Base-by-base conservation (phyloP, 2,113 vertebrate genomes). In the Calcarius ornatus region DNA sequence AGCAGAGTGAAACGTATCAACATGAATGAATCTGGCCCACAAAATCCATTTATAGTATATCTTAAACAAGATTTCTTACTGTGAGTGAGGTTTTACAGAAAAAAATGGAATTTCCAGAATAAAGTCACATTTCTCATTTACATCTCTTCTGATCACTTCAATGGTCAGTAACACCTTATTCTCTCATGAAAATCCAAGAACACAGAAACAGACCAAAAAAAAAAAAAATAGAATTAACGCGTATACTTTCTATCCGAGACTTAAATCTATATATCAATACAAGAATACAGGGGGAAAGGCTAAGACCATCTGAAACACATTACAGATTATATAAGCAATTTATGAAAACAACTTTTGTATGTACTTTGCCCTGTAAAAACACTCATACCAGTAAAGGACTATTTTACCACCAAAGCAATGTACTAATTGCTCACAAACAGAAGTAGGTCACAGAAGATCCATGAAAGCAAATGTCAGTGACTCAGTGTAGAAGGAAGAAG, bases 371-470 rank as follows among this genome's bases (percentile, higher is more conserved):
- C 48, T 50, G 37, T 45, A 68, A 81, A 77, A 88, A 83, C 15
- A 84, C 4, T 21, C 24, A 12, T 21, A 87, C 6, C 4, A 22
- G 59, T 66, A 82, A 90, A 94, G 54, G 25, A 59, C 33, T 47
- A 56, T 23, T 94, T 90, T 79, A 63, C 37, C 69, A 82, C 47
- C 54, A 31, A 86, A 89, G 73, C 78, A 79, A 86, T 17, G 89
- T 70, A 78, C 82, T 95, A 82, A 85, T 89, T 95, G 54, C 53
- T 87, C 7, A 21, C 51, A 72, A 95, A 95, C 13, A 95, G 95
- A 95, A 98, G 92, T 97, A 96, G 97, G 98, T 97, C 97, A 96
- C 5, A 22, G 84, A 96, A 93, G 93, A 96, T 92, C 90, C 95
- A 96, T 93, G 92, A 97, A 95, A 96, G 92, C 83, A 92, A 94